These are phyloP conservation scores for Plebejus anna DNA, from an alignment of 2,888 invertebrate species.

Conservation along the genomic window DNA sequence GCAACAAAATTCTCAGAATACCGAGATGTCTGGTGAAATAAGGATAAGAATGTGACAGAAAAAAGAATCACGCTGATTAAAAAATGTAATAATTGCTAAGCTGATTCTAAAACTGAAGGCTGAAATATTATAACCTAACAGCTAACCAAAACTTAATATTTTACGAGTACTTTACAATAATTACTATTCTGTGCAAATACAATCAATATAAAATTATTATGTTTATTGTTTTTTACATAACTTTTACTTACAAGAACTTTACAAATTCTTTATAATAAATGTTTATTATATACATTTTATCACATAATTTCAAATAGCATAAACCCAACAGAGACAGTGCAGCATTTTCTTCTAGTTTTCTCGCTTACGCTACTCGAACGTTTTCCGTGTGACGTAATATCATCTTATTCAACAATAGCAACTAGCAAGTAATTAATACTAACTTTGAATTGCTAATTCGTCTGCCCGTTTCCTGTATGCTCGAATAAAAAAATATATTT, in stretches of 20 bases:
- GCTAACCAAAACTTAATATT: too few species aligned
- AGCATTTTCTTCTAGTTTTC: constrained; percentile 2
- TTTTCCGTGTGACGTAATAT: constrained; percentile 9
- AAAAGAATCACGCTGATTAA: neutral
- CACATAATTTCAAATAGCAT: neutral
- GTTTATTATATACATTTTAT: neutral
- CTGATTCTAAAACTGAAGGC: too few species aligned
- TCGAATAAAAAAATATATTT: constrained; percentile 9
- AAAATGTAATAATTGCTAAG: too few species aligned
- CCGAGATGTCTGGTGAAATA: neutral
- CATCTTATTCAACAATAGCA: constrained; percentile 26
- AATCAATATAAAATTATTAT: too few species aligned
- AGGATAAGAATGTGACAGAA: neutral
- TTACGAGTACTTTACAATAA: too few species aligned
- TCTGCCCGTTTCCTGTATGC: constrained; percentile 12
- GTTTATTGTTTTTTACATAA: too few species aligned
- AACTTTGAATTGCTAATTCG: constrained; percentile 27
- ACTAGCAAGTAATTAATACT: constrained; percentile 17
- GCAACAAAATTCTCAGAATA: neutral
- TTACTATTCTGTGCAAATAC: too few species aligned
- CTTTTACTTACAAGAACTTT: too few species aligned
- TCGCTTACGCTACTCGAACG: neutral
- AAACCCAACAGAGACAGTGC: neutral
- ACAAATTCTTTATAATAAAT: too few species aligned
- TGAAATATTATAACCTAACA: too few species aligned